Evolutionary conservation across 1,140 invertebrate species (phyloP).

Genomic region (Reticulitermes speratus): DNA sequence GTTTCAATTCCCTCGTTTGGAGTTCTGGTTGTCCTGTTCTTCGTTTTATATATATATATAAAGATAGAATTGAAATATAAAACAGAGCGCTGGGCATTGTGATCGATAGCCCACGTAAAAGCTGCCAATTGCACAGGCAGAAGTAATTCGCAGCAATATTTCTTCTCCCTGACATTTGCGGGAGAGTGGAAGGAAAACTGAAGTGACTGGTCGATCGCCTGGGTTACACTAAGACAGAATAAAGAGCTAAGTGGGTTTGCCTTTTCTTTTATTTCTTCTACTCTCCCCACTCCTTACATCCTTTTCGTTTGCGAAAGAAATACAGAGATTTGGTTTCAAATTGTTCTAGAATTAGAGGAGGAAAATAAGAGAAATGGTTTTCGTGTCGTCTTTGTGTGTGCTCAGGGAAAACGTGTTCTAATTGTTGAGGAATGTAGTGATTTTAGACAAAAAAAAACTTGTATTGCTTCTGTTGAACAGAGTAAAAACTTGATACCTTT

Average conservation of each 20-base stretch:
- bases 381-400: not conserved
- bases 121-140: conserved; percentile 1
- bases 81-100: not conserved
- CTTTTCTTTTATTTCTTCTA: not conserved
- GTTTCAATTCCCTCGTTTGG: not conserved
- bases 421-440: not conserved
- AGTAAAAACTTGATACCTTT: too few relatives aligned
- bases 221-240: not conserved
- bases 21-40: not conserved
- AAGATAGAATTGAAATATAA: conserved; percentile 2
- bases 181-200: not conserved
- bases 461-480: too few relatives aligned
- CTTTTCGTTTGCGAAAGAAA: not conserved
- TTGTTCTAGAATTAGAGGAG: not conserved
- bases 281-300: not conserved
- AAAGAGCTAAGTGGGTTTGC: not conserved
- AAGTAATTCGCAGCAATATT: conserved; percentile 13
- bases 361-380: conserved; percentile 1
- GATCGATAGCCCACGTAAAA: conserved; percentile 9
- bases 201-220: not conserved
- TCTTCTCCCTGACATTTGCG: not conserved
- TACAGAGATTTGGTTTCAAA: conserved; percentile 13
- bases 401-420: not conserved
- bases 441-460: not conserved
- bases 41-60: not conserved